phyloP scores from a whole-genome alignment of 2,888 invertebrate species.

The Lasioglossum leucozonium region DNA sequence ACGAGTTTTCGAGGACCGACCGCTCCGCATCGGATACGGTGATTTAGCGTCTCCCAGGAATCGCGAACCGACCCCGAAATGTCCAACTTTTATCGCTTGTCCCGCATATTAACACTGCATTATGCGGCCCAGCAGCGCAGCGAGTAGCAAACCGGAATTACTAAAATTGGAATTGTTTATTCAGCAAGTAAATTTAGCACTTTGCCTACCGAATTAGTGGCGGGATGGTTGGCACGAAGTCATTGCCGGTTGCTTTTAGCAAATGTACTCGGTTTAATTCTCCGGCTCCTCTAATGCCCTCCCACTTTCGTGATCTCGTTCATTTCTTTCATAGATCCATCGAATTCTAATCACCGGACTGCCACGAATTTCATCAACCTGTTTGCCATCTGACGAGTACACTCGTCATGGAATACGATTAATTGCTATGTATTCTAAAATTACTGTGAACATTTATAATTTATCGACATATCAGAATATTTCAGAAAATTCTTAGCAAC shows the following conservation, averaged over 20 bases:
- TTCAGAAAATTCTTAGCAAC: no score
- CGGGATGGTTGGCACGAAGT: background rate
- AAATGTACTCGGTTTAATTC: background rate
- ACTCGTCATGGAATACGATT: no score
- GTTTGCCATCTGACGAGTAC: no score
- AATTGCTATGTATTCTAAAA: no score
- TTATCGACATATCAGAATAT: no score
- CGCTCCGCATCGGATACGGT: background rate
- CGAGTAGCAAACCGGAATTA: background rate
- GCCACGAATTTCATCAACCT: no score
- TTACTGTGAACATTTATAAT: no score
- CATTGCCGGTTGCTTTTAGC: background rate
- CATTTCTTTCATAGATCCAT: no score
- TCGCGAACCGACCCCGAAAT: constrained; percentile 3
- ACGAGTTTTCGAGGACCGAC: background rate
- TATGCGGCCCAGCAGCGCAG: background rate
- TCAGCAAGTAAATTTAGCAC: background rate
- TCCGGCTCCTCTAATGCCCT: no score
- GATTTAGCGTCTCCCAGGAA: constrained; percentile 4
- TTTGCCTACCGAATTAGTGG: background rate
- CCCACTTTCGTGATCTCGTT: no score
- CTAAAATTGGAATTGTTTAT: background rate
- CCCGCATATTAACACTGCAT: constrained; percentile 11
- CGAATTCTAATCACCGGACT: no score
- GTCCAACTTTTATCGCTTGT: constrained; percentile 8